A percentile compares a stretch with the other conserved stretches of the same genome.
These are phyloP conservation scores for Drosophila athabasca DNA, from an alignment of 1,140 invertebrate species.

Conservation along the genomic window DNA sequence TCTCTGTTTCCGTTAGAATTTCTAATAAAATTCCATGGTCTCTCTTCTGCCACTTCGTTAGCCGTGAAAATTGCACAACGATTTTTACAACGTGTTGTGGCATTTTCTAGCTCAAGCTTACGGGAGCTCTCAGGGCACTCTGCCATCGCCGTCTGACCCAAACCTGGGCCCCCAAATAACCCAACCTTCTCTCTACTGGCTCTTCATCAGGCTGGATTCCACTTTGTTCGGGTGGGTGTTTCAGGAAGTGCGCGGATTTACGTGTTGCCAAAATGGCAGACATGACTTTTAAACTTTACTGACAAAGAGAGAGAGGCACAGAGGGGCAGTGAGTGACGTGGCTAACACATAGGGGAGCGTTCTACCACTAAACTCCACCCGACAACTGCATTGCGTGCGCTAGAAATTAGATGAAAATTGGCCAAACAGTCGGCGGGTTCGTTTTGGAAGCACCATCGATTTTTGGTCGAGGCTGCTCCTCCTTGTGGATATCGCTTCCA, in stretches of 20 bases:
- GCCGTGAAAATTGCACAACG: constrained; percentile 42
- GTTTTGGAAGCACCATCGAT: constrained; percentile 27
- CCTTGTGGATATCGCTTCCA: constrained; percentile 4
- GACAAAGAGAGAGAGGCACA: neutral
- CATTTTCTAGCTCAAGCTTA: constrained; percentile 20
- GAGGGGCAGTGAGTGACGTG: constrained; percentile 13
- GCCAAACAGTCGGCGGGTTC: constrained; percentile 2
- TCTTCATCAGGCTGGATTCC: constrained; percentile 21
- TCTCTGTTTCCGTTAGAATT: constrained; percentile 24
- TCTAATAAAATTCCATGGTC: constrained; percentile 25
- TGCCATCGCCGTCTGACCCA: neutral
- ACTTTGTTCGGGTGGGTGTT: constrained; percentile 9
- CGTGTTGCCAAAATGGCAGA: constrained; percentile 46
- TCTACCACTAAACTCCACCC: constrained; percentile 20
- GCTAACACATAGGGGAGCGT: constrained; percentile 14
- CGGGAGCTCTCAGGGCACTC: neutral
- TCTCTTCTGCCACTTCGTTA: constrained; percentile 27
- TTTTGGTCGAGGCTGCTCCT: constrained; percentile 16
- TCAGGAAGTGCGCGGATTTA: constrained; percentile 47
- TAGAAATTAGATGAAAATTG: constrained; percentile 45
- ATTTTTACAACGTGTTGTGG: constrained; percentile 42
- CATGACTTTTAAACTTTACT: constrained; percentile 64
- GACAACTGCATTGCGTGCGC: constrained; percentile 44
- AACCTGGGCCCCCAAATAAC: constrained; percentile 2
- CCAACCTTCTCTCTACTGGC: neutral